Evolutionary conservation across 2,113 vertebrate species (phyloP).

Genomic region (Colius striatus): DNA sequence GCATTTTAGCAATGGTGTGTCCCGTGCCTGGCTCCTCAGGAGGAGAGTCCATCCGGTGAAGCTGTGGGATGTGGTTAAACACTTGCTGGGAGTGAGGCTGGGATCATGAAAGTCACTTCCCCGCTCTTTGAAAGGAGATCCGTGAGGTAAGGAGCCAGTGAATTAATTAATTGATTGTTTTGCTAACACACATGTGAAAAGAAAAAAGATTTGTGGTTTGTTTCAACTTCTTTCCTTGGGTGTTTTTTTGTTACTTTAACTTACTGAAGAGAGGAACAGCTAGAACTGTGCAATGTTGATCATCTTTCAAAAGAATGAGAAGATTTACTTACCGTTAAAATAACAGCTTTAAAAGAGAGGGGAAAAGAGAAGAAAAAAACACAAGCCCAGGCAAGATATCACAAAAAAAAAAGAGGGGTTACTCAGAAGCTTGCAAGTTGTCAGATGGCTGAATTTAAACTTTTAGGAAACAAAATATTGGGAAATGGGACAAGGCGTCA

Average conservation of each 20-base stretch:
- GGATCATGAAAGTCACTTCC: neutral
- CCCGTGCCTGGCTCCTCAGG: neutral
- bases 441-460: constrained; percentile 44
- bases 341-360: neutral
- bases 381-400: neutral
- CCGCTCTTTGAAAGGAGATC: neutral
- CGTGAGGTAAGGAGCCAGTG: neutral
- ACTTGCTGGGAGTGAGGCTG: neutral
- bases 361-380: neutral
- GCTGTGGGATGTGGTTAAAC: constrained; percentile 5
- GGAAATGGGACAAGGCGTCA: constrained; percentile 20
- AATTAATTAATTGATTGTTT: neutral
- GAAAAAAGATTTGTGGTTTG: neutral
- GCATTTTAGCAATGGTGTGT: neutral
- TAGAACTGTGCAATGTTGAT: neutral
- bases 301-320: neutral
- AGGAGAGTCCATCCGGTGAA: neutral
- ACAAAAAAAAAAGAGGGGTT: neutral
- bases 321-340: neutral
- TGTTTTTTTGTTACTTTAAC: neutral
- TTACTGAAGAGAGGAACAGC: neutral
- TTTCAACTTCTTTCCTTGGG: constrained; percentile 3
- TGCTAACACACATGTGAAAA: neutral
- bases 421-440: constrained; percentile 32
- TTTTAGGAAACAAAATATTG: constrained; percentile 21